Evolutionary conservation across 2,888 invertebrate species (phyloP).

Genomic region (Agrotis clavis): DNA sequence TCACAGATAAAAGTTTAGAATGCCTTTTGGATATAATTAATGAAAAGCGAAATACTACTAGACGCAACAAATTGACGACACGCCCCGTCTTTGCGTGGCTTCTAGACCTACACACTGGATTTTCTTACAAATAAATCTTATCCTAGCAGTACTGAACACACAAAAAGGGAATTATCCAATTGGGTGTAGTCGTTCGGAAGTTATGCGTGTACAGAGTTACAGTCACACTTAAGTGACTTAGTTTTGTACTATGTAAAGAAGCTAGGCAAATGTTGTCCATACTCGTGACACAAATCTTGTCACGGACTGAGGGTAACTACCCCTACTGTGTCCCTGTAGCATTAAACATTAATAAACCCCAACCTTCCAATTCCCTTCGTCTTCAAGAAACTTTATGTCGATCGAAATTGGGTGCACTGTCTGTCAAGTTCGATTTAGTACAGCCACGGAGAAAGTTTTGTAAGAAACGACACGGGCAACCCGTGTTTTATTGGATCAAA

Average conservation of each 20-base stretch:
- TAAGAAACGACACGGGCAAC: constrained; percentile 41
- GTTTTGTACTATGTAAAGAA: neutral
- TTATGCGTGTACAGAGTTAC: too few relatives aligned
- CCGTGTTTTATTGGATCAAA: constrained; percentile 47
- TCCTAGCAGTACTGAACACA: too few relatives aligned
- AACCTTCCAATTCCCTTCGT: constrained; percentile 7
- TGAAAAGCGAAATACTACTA: too few relatives aligned
- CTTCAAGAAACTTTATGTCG: constrained; percentile 36
- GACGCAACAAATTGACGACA: too few relatives aligned
- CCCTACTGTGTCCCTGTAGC: neutral
- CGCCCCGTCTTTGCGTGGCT: too few relatives aligned
- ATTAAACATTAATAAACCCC: constrained; percentile 31
- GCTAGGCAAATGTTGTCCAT: neutral
- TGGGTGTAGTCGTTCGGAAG: too few relatives aligned
- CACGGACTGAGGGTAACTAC: neutral
- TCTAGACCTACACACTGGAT: too few relatives aligned
- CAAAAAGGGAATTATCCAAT: too few relatives aligned
- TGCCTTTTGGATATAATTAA: too few relatives aligned
- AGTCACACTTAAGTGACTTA: too few relatives aligned
- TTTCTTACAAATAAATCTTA: too few relatives aligned
- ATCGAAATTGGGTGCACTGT: constrained; percentile 45
- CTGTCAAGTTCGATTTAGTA: constrained; percentile 51
- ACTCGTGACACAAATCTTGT: constrained; percentile 10
- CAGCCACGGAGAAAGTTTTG: constrained; percentile 47
- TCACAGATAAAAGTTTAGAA: too few relatives aligned